Evolutionary conservation across 1,140 invertebrate genomes (phyloP), one percentile per base, ranked within the genome.

Genomic region (Drosophila prosaltans): DNA sequence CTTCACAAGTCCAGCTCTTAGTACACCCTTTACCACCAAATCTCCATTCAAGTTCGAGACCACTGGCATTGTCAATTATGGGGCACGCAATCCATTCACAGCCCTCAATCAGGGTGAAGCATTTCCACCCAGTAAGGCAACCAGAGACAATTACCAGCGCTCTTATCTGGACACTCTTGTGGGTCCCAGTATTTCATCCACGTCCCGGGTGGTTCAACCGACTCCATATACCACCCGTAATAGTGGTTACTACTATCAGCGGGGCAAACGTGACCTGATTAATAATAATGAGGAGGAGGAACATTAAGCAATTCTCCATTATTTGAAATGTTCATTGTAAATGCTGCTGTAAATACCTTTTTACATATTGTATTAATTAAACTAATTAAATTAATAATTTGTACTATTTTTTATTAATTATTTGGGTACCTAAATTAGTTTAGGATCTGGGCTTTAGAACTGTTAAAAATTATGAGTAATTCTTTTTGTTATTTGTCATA

Each of bases 41-140:
- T n/a, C 74, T 28, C 91, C 91, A 5, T 92, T 76, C 43, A 78
- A 78, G 10, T 92, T 74, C n/a, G 88, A 91, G 64, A 62, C 51
- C 5, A 62, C 78, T 2, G 91, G 90, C 2, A 43, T 91, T 1
- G 66, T 83, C 5, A 82, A 91, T 24, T 88, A 88, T 26, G 61
- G 74, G 0, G 8, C 74, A 3, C 78, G 81, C 7, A 91, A 92
- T 71, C 90, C 91, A 0, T 92, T 92, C 10, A 91, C 89, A 0
- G 85, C 83, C 2, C 76, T 92, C 0, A 92, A 92, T 63, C 85
- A 85, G 32, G 91, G 91, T 11, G 91, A 92, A 63, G 74, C 84
- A 8, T 92, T 92, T 8, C 88, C 88, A 32, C 88, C 91, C 41
- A 78, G 63, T 67, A 92, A 92, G 61, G 85, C 80, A 21, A 76